Evolutionary conservation across 2,797 vertebrate species (phyloP).

Genomic region (Leuciscus waleckii): DNA sequence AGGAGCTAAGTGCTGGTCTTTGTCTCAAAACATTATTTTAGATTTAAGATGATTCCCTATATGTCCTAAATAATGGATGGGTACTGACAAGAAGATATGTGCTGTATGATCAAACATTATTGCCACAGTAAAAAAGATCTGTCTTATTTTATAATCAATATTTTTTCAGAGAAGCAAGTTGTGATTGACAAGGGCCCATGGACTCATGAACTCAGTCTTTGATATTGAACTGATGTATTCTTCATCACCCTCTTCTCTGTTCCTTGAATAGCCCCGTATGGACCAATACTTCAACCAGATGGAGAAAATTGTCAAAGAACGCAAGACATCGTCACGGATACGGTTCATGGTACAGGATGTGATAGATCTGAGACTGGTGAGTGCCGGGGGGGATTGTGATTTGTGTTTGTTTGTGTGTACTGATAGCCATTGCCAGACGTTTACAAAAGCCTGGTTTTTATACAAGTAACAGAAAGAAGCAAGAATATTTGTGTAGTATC

Average conservation of each 20-base stretch:
- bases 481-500: conserved; percentile 1
- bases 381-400: conserved; percentile 63
- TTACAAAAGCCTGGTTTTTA: conserved; percentile 20
- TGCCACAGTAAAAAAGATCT: neutral
- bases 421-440: conserved; percentile 7
- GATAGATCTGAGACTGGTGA: conserved; percentile 94
- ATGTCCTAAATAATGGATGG: neutral
- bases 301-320: conserved; percentile 99
- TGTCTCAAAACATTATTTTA: conserved; percentile 19
- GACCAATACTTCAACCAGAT: conserved; percentile 99
- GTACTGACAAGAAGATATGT: neutral
- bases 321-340: conserved; percentile 96
- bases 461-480: neutral
- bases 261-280: conserved; percentile 89
- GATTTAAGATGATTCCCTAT: neutral
- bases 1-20: neutral
- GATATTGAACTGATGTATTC: conserved; percentile 36
- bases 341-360: conserved; percentile 98
- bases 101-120: neutral
- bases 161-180: neutral
- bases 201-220: neutral
- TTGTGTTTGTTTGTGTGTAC: conserved; percentile 11
- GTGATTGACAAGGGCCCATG: neutral
- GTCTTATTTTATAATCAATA: neutral
- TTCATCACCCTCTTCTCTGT: conserved; percentile 18